Evolutionary conservation across 2,888 invertebrate genomes (phyloP).

Genomic region (Pomacea canaliculata): DNA sequence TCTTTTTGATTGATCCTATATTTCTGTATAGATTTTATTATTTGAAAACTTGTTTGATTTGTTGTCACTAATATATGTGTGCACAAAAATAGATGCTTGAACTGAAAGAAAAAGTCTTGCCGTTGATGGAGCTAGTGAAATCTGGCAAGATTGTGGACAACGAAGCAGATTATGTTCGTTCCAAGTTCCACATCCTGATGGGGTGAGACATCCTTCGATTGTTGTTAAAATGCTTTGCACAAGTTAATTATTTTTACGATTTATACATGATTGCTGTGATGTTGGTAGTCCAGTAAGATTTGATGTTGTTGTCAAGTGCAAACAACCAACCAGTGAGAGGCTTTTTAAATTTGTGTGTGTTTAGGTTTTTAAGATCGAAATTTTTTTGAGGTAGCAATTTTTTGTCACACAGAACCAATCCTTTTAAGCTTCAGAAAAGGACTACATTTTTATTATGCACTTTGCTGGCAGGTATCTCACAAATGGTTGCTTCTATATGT

Average conservation of each 20-base stretch:
- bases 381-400: too few relatives aligned
- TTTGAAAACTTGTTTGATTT: too few relatives aligned
- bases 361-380: too few relatives aligned
- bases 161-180: constrained; percentile 80
- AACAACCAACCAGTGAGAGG: too few relatives aligned
- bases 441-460: background rate
- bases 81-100: constrained; percentile 72
- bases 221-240: background rate
- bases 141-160: constrained; percentile 77
- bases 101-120: constrained; percentile 78
- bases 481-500: constrained; percentile 87
- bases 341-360: too few relatives aligned
- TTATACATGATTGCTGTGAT: too few relatives aligned
- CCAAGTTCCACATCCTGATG: constrained; percentile 77
- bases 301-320: too few relatives aligned
- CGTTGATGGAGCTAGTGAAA: constrained; percentile 78
- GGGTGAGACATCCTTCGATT: background rate
- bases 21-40: too few relatives aligned
- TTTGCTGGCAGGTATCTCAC: constrained; percentile 81
- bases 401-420: too few relatives aligned
- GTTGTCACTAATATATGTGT: background rate
- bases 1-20: too few relatives aligned
- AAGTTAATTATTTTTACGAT: background rate
- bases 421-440: too few relatives aligned
- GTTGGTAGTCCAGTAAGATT: too few relatives aligned